Conservation (phyloP, 1,140 invertebrate species). For the Prorops nasuta region DNA sequence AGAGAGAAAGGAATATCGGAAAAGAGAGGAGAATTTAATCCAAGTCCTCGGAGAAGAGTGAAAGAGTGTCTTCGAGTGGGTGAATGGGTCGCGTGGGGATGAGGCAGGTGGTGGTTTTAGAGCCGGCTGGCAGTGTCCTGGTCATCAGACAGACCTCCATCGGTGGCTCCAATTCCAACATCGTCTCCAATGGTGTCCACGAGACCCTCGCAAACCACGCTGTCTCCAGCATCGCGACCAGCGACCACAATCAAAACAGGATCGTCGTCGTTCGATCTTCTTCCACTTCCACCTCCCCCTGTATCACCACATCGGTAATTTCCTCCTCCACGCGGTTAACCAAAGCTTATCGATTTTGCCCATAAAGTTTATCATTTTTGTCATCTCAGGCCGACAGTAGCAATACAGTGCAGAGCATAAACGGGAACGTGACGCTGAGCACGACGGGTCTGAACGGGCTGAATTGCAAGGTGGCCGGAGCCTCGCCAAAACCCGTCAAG, state of each 20-base stretch:
- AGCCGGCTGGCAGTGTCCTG: constrained; percentile 53
- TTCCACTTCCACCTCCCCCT: constrained; percentile 33
- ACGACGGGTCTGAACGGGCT: constrained; percentile 8
- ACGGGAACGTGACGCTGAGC: constrained; percentile 35
- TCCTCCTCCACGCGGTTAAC: neutral
- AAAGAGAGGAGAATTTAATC: too few relatives aligned
- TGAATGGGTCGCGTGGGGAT: constrained; percentile 22
- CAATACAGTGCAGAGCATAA: constrained; percentile 35
- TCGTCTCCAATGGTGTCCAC: constrained; percentile 32
- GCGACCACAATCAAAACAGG: constrained; percentile 53
- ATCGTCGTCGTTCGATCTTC: constrained; percentile 53
- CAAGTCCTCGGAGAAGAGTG: neutral
- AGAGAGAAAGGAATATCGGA: neutral
- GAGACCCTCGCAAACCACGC: constrained; percentile 34
- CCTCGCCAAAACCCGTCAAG: constrained; percentile 26
- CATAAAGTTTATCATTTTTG: neutral
- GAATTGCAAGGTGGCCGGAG: constrained; percentile 25
- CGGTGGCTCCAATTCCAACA: constrained; percentile 29
- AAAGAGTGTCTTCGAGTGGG: neutral
- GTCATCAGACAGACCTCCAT: constrained; percentile 53
- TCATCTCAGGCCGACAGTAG: constrained; percentile 21
- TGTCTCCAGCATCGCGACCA: constrained; percentile 38
- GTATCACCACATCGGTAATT: constrained; percentile 46
- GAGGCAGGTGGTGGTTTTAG: constrained; percentile 53
- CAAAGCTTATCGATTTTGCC: neutral